Evolutionary conservation across 2,113 vertebrate genomes (phyloP).

Genomic region (Pipra filicauda): DNA sequence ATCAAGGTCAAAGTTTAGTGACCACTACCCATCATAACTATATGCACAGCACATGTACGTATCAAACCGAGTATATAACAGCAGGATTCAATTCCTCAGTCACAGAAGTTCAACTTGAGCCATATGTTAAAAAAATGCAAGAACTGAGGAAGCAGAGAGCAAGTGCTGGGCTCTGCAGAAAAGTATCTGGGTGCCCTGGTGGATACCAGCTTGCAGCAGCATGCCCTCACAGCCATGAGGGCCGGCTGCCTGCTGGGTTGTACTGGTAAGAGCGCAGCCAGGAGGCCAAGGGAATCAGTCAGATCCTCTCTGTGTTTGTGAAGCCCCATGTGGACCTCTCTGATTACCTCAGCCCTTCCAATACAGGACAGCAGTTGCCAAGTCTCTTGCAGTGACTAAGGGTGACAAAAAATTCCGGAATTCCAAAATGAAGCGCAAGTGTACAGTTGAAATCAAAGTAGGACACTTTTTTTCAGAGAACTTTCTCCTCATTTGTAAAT

Average conservation of each 20-base stretch:
- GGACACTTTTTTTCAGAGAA: background rate
- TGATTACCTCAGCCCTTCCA: background rate
- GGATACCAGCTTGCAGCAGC: background rate
- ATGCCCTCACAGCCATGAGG: background rate
- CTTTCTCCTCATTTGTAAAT: background rate
- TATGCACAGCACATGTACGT: accelerated
- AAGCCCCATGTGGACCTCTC: accelerated
- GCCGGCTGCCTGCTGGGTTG: background rate
- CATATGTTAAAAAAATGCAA: background rate
- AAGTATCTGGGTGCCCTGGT: background rate
- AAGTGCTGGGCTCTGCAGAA: background rate
- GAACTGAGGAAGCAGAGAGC: background rate
- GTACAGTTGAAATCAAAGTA: background rate
- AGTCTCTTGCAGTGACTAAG: background rate
- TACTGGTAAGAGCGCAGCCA: background rate
- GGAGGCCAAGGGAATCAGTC: background rate
- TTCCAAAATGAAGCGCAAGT: background rate
- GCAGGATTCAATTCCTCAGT: background rate
- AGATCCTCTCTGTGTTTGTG: background rate
- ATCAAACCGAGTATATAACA: background rate
- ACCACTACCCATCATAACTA: background rate
- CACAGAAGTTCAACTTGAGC: background rate
- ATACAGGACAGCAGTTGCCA: background rate
- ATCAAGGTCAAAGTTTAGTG: background rate
- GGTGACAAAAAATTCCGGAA: background rate